Conservation (phyloP, 53 echinoderm and acorn worm genomes). For the Paelopatides confundens region DNA sequence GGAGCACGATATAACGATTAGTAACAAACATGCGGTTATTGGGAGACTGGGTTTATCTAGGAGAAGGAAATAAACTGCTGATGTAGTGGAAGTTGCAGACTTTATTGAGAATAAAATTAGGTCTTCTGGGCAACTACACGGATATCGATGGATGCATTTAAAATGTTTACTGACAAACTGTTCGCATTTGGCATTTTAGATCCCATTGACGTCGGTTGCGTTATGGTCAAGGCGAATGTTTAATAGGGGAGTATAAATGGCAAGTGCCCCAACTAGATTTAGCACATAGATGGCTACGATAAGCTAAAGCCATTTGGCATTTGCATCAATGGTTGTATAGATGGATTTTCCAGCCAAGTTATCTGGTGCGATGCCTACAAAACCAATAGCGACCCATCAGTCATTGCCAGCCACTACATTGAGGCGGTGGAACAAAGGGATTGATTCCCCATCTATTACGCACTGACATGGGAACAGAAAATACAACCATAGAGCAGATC, state of each 20-base stretch:
- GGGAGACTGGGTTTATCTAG: not conserved
- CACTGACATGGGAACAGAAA: conserved; percentile 51
- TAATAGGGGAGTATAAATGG: conserved; percentile 23
- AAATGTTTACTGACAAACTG: conserved; percentile 54
- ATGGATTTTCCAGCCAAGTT: conserved; percentile 53
- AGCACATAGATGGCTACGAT: conserved; percentile 62
- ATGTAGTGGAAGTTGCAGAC: conserved; percentile 37
- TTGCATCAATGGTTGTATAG: conserved; percentile 6
- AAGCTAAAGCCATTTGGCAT: conserved; percentile 35
- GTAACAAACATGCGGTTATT: too few relatives aligned
- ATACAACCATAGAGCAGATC: conserved; percentile 17
- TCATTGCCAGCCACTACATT: conserved; percentile 62
- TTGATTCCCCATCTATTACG: conserved; percentile 50
- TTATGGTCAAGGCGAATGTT: conserved; percentile 38
- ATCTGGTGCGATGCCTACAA: conserved; percentile 49
- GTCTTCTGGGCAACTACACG: conserved; percentile 58
- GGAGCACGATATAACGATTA: too few relatives aligned
- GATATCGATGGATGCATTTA: conserved; percentile 74
- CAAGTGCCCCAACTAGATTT: conserved; percentile 53
- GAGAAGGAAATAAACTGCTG: conserved; percentile 40
- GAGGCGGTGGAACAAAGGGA: not conserved
- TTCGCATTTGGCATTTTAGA: conserved; percentile 22
- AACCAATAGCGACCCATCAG: conserved; percentile 59
- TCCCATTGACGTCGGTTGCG: conserved; percentile 52
- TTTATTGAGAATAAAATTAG: conserved; percentile 44